A percentile compares a stretch with the other conserved stretches of the same genome.
phyloP scores from a whole-genome alignment of 2,797 vertebrate genomes.

The Scyliorhinus canicula region DNA sequence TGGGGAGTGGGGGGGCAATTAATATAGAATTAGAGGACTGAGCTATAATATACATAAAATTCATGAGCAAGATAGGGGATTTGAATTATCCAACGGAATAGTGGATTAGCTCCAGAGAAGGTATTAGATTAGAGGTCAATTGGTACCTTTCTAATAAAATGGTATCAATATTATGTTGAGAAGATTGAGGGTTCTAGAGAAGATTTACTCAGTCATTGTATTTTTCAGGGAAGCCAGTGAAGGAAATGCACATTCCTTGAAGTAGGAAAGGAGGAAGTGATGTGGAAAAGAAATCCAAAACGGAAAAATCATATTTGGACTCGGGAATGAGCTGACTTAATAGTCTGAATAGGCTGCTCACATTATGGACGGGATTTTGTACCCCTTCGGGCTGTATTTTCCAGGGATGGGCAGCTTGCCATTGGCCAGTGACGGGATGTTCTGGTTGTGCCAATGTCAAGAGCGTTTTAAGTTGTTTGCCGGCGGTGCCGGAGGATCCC shows the following conservation, averaged over 20 bases:
- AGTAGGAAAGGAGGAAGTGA: not conserved
- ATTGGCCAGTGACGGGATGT: too few species aligned
- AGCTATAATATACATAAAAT: not conserved
- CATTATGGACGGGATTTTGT: too few species aligned
- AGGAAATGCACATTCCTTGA: not conserved
- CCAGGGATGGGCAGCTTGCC: too few species aligned
- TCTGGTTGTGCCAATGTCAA: too few species aligned
- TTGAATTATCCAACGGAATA: not conserved
- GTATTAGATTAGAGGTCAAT: not conserved
- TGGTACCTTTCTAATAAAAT: not conserved
- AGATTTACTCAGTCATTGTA: not conserved
- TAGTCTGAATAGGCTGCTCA: not conserved
- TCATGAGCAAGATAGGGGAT: not conserved
- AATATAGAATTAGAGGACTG: not conserved
- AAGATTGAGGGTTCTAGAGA: slow-evolving; percentile 12
- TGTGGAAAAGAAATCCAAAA: not conserved
- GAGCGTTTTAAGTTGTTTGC: too few species aligned
- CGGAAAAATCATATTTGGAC: not conserved
- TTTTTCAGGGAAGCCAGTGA: not conserved
- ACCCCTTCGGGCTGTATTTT: too few species aligned
- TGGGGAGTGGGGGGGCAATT: not conserved
- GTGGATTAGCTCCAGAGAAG: not conserved
- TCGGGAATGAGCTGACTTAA: not conserved
- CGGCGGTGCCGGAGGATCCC: too few species aligned
- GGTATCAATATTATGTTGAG: not conserved